phyloP scores from a whole-genome alignment of 2,888 invertebrate genomes.

The Apotomis turbidana region DNA sequence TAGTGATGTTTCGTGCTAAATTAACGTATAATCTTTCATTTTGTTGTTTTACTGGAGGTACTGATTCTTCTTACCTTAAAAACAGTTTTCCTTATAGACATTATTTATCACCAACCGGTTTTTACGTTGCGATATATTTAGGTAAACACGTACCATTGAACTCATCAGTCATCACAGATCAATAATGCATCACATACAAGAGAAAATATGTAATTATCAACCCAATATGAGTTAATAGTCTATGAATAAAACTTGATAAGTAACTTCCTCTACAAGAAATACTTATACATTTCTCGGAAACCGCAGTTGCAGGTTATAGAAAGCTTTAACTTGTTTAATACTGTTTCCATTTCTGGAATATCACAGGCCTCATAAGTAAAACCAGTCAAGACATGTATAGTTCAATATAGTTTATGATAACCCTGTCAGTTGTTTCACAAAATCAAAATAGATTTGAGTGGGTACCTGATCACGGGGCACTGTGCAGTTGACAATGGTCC shows the following conservation, averaged over 20 bases:
- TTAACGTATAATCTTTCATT: background rate
- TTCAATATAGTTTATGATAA: background rate
- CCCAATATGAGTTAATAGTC: background rate
- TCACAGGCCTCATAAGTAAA: background rate
- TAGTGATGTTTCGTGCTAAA: background rate
- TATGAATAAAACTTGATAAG: background rate
- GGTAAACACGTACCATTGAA: background rate
- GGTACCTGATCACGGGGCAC: conserved; percentile 85
- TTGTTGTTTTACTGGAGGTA: background rate
- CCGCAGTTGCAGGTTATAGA: background rate
- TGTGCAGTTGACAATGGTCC: conserved; percentile 87
- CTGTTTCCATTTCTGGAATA: background rate
- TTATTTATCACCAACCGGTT: conserved; percentile 14
- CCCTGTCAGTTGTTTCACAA: background rate
- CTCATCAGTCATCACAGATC: background rate
- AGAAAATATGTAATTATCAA: background rate
- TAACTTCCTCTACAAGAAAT: too few relatives aligned
- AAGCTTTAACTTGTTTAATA: background rate
- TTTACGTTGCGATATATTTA: background rate
- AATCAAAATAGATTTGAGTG: conserved; percentile 49
- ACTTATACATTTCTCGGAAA: background rate
- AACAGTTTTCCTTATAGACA: conserved; percentile 8
- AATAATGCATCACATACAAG: background rate
- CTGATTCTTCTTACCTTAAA: background rate
- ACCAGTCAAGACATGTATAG: background rate